phyloP scores from a whole-genome alignment of 2,113 vertebrate species.

The Stomatorhinus ivindoensis region DNA sequence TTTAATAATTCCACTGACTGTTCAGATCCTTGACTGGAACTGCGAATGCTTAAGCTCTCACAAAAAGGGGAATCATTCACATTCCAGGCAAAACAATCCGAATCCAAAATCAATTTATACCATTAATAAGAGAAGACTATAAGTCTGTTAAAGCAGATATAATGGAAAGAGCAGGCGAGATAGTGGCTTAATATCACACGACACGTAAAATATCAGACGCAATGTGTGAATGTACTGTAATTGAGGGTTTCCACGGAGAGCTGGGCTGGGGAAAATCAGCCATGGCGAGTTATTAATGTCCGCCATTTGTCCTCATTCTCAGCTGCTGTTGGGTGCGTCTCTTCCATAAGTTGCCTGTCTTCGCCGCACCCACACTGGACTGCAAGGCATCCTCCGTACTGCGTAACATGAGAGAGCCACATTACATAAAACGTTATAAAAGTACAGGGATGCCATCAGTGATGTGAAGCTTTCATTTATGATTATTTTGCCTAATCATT shows the following conservation, averaged over 20 bases:
- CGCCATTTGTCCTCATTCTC: constrained; percentile 33
- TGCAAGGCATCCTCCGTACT: neutral
- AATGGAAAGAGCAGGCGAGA: constrained; percentile 12
- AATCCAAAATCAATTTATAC: neutral
- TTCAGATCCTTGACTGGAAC: constrained; percentile 5
- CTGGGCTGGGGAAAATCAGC: constrained; percentile 25
- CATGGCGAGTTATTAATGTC: constrained; percentile 38
- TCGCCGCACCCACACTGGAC: neutral
- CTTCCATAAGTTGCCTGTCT: neutral
- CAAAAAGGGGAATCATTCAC: constrained; percentile 2
- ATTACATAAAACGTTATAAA: neutral
- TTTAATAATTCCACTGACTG: neutral
- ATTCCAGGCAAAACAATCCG: constrained; percentile 9
- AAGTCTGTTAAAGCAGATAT: neutral
- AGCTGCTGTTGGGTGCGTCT: constrained; percentile 17
- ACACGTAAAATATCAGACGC: constrained; percentile 33
- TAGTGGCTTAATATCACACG: constrained; percentile 33
- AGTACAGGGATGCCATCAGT: neutral
- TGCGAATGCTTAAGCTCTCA: constrained; percentile 6
- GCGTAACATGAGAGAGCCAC: neutral
- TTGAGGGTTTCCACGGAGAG: constrained; percentile 40
- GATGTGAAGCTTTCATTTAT: neutral
- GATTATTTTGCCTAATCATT: neutral
- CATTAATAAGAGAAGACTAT: neutral
- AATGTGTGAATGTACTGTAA: constrained; percentile 30